Evolutionary conservation across 2,113 vertebrate species (phyloP), one percentile per base, ranked within the genome.

Genomic region (Mormoops blainvillei): DNA sequence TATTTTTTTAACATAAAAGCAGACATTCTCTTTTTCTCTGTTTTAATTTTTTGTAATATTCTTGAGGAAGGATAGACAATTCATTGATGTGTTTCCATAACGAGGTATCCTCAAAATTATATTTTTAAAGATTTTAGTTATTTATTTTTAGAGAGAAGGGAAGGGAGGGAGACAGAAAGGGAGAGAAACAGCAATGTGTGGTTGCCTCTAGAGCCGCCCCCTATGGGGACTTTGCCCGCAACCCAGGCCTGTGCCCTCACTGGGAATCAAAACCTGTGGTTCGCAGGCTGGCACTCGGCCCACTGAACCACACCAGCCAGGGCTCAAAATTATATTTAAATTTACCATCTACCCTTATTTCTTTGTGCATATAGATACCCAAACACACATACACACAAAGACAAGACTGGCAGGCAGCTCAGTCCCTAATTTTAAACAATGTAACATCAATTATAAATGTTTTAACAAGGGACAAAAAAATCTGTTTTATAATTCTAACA

Each of bases 1-100:
- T 97, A 81, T 96, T 28, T 61, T 56, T 78, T 91, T 50, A 97
- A 88, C 58, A 97, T 91, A 96, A 36, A 41, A 63, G 4, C 7
- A 83, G 87, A 92, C 96, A 96, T 83, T 95, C 85, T 86, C 70
- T 96, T 56, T 95, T 20, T 56, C 92, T 15, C 33, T 85, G 7
- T 16, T 36, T 54, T 73, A 24, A 24, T 28, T 54, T 26, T 41
- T 41, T 20, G 7, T 48, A 6, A 15, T 61, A 88, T 31, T 73
- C 4, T 4, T 89, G 20, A 67, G 38, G 45, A 73, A 97, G 31
- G n/a, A 90, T 88, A 67, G 33, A 87, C 48, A 82, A 52, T 31
- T 24, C 48, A 73, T 38, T 82, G 70, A 31, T 43, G 89, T 41
- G 26, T 96, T 96, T 96, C 71, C 76, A 95, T 45, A 84, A 90